Conservation (phyloP, 2,797 vertebrate species). For the Chiloscyllium punctatum region DNA sequence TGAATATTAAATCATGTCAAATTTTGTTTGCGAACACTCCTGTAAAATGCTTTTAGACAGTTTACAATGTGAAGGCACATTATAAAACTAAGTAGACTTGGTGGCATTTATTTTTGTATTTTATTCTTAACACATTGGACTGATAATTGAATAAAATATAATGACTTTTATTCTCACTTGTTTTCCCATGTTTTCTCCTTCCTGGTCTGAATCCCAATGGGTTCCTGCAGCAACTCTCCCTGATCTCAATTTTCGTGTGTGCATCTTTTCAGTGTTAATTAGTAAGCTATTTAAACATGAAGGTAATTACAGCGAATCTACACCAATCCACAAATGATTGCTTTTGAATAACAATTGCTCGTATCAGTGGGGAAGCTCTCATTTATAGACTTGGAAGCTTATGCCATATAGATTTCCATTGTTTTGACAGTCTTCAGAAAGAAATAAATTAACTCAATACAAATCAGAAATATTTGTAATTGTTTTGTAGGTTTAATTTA, state of each 20-base stretch:
- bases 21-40: no score
- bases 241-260: background rate
- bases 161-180: background rate
- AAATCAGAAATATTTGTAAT: slow-evolving; percentile 41
- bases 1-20: no score
- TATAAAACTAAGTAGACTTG: no score
- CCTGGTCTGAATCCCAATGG: background rate
- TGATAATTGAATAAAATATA: background rate
- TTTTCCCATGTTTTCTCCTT: background rate
- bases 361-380: background rate
- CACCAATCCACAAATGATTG: background rate
- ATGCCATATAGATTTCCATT: background rate
- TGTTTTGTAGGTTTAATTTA: slow-evolving; percentile 79
- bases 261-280: background rate
- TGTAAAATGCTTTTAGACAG: no score
- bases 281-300: background rate
- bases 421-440: background rate
- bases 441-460: background rate
- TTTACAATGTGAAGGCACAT: no score
- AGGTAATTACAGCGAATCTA: background rate
- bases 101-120: background rate
- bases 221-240: background rate
- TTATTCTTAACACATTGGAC: background rate
- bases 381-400: background rate
- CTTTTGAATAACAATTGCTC: background rate